phyloP scores from a whole-genome alignment of 1,140 invertebrate species.

The Cotesia glomerata region DNA sequence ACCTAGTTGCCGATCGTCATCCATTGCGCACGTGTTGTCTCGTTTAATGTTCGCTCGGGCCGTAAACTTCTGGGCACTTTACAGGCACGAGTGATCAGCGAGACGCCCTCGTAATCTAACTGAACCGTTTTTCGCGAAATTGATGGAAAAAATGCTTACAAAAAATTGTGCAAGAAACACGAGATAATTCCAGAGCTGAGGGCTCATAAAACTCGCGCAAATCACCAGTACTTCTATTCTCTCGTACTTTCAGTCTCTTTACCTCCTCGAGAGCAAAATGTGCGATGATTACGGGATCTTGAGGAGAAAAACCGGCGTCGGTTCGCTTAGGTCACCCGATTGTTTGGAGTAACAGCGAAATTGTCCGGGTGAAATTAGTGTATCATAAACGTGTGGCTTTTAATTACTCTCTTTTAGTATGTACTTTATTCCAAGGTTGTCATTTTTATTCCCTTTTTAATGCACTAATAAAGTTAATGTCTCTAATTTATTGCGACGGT shows the following conservation, averaged over 20 bases:
- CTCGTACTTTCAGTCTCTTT: neutral
- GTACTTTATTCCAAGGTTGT: neutral
- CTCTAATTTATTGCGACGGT: neutral
- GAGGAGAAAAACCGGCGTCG: neutral
- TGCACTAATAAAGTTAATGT: slow-evolving; percentile 7
- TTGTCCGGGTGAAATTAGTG: too few species aligned
- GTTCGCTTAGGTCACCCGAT: neutral
- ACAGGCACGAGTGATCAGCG: neutral
- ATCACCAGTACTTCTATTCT: neutral
- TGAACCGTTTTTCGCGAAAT: neutral
- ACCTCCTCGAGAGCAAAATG: slow-evolving; percentile 4
- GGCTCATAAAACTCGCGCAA: slow-evolving; percentile 26
- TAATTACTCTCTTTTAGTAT: neutral
- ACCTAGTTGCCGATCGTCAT: too few species aligned
- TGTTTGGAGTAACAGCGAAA: too few species aligned
- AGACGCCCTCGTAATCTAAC: neutral
- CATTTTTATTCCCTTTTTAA: neutral
- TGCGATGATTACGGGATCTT: neutral
- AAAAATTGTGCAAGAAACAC: neutral
- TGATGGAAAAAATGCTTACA: neutral
- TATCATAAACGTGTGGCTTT: too few species aligned
- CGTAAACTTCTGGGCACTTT: neutral
- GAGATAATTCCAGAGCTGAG: slow-evolving; percentile 21
- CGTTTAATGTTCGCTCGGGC: neutral
- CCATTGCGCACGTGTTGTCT: too few species aligned